Evolutionary conservation across 2,113 vertebrate species (phyloP), one percentile per base, ranked within the genome.

Genomic region (Notarius lentiginosus): DNA sequence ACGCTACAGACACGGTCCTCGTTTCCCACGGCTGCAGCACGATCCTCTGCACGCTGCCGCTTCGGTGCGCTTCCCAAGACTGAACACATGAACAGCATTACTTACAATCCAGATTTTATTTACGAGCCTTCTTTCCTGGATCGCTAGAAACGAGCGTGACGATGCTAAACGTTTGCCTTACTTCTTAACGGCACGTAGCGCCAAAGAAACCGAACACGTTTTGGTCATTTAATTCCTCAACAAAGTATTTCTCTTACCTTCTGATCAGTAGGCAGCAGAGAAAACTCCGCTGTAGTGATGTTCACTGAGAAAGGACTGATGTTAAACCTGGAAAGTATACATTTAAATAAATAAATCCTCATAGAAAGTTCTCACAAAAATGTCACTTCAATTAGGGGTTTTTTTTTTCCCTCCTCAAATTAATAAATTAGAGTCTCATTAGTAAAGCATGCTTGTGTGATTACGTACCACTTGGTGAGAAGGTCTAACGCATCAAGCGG

Each of bases 271-370:
- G 95, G 89, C 88, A 96, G 89, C 58, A 99, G 94, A 72, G 93
- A 95, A 94, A 99, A 99, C 93, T 99, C 98, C 1, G 90, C 92
- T 61, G 97, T 97, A 88, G 96, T 97, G 91, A 98, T 95, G 93
- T 98, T 99, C 91, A 99, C 91, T 73, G 93, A 94, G 56, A 96
- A 94, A 11, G 94, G 93, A 89, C 96, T 96, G 79, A 96, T 93
- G 84, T 96, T 96, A 68, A 99, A 99, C 98, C 98, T 99, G 92
- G 68, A 81, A 91, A 87, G 63, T 82, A 77, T 8, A 65, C 1
- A 51, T 60, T 66, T 11, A 3, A 41, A 41, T 4, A 41, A 41
- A 41, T 41, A 41, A 41, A 41, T 41, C 41, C 41, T 41, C 41
- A 41, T 41, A 41, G 41, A 4, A 41, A 41, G 41, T 41, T 41